Evolutionary conservation across 2,797 vertebrate genomes (phyloP), one percentile per base, ranked within the genome.

Genomic region (Acomys russatus): DNA sequence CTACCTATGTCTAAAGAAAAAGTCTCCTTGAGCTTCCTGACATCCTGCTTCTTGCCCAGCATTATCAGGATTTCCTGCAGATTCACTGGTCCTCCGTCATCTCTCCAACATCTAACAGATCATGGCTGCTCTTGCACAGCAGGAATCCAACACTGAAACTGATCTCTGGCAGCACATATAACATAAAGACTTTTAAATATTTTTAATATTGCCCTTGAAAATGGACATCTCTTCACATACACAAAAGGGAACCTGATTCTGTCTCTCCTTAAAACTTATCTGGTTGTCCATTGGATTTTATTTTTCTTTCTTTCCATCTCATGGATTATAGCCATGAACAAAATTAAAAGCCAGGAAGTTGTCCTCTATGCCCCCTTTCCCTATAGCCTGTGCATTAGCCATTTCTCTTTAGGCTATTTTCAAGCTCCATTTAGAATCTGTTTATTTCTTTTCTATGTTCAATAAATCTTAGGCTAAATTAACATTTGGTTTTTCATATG

Each of bases 391-490:
- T 38, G 11, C 51, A 56, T 25, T 59, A 44, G 49, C 73, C 28
- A 74, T 85, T 85, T 91, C 38, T 68, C 7, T 78, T 78, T 64
- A 54, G 74, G 54, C 11, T 44, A 44, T 61, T 68, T 86, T 76
- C 84, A 78, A 85, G 63, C 18, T n/a, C 73, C 54, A 59, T 87
- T 87, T 86, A 77, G 4, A 59, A 70, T 20, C 51, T 70, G 23
- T 64, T 92, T 49, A 33, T 74, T 87, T 78, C 35, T 78, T 77
- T 68, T 17, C 38, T 49, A 51, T 77, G 91, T 59, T 38, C n/a
- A 92, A 54, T 38, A 59, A 68, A 92, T 77, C 71, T 78, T 78
- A 86, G 61, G 59, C 63, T 54, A 59, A 77, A 56, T 88, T 82
- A 71, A 59, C 51, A 61, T 23, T 71, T 71, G 56, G 51, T 74